Base-by-base conservation (phyloP, 2,888 invertebrate species). In the Ametastegia equiseti region DNA sequence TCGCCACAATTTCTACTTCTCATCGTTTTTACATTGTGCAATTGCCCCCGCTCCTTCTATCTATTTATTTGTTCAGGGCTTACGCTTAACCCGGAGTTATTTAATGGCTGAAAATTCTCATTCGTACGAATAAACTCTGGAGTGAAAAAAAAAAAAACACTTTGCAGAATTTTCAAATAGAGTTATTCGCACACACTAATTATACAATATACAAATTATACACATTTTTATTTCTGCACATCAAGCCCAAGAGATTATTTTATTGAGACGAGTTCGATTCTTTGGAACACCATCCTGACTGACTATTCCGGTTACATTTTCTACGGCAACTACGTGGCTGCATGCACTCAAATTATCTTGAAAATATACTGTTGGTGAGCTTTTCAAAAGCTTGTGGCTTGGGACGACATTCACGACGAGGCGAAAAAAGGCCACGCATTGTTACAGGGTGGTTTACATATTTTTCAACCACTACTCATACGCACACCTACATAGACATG, bases 331-430 rank as follows among this genome's bases (percentile, higher is more conserved):
- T 23, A 71, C 45, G 7, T 15, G 15, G 47, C 27, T 47, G 71
- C 47, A 47, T 47, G 71, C 47, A 47, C 71, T 71, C 45, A 47
- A 71, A 71, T 71, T 27, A 45, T 11, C 45, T 45, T 5, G 30
- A 45, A 45, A 71, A 47, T 71, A 15, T 23, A 13, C 30, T n/a
- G 19, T 67, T 39, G 9, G 19, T n/a, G 23, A 67, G 13, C 39
- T 39, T 67, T 63, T 15, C 15, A 39, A 36, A 67, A 19, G 36
- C 65, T 67, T 19, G 36, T 6, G n/a, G 5, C 7, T n/a, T n/a
- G n/a, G n/a, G n/a, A 39, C 9, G 19, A 39, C 39, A 39, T 23
- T 67, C 23, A 11, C 67, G 11, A 67, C 39, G 19, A 39, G n/a
- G 23, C 9, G 39, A 67, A 13, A 67, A 67, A 67, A 30, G 27